phyloP scores from a whole-genome alignment of 2,113 vertebrate species.

The Ptilorrhoa leucosticta region DNA sequence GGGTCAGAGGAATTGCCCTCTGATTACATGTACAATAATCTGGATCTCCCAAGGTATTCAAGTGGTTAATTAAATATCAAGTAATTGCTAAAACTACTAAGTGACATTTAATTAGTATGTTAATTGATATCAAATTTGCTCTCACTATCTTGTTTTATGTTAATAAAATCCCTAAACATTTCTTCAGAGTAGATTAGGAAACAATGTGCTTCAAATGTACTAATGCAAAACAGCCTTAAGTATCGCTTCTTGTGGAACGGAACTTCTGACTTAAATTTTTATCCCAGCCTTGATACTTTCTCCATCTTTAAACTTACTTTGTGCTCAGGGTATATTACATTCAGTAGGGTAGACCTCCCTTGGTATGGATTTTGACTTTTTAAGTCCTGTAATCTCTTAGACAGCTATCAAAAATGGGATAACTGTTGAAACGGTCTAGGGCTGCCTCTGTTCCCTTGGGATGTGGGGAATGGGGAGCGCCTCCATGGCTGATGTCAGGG shows the following conservation, averaged over 20 bases:
- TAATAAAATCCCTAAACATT: slow-evolving; percentile 72
- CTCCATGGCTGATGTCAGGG: background rate
- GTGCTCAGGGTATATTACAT: background rate
- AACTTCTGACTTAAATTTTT: background rate
- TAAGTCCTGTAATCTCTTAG: background rate
- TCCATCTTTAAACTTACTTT: background rate
- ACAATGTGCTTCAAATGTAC: slow-evolving; percentile 43
- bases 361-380: background rate
- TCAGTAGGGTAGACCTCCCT: background rate
- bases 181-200: slow-evolving; percentile 61
- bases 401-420: background rate
- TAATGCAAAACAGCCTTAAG: slow-evolving; percentile 32
- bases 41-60: slow-evolving; percentile 58
- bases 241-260: background rate
- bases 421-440: background rate
- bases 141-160: slow-evolving; percentile 70
- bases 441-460: background rate
- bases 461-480: background rate
- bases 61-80: slow-evolving; percentile 75
- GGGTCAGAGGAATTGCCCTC: slow-evolving; percentile 63
- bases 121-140: slow-evolving; percentile 73
- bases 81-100: slow-evolving; percentile 71
- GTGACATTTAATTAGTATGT: slow-evolving; percentile 74
- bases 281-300: background rate
- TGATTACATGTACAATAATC: slow-evolving; percentile 59